These are phyloP conservation scores for Narcine bancroftii DNA, from an alignment of 2,113 vertebrate genomes.

Conservation along the genomic window DNA sequence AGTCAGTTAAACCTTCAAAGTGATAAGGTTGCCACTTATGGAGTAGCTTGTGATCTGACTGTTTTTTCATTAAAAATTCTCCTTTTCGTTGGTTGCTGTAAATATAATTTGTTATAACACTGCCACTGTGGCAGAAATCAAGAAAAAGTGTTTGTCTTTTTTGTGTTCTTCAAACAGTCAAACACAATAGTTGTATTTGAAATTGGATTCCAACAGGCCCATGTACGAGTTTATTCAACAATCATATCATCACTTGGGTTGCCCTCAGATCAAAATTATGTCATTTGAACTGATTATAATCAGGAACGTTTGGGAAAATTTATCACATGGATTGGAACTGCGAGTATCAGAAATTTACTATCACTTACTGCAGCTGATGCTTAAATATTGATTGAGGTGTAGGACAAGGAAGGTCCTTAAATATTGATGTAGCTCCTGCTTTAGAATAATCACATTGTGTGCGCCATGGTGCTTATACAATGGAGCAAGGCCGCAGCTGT, in stretches of 20 bases:
- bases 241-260: background rate
- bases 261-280: background rate
- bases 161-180: background rate
- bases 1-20: background rate
- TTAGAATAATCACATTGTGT: background rate
- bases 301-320: background rate
- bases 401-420: background rate
- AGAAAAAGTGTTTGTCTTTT: background rate
- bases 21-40: background rate
- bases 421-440: background rate
- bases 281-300: background rate
- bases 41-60: background rate
- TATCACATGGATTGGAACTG: background rate
- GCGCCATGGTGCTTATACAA: background rate
- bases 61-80: background rate
- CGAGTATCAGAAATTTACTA: background rate
- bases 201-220: background rate
- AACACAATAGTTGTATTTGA: background rate
- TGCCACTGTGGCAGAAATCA: background rate
- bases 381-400: background rate
- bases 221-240: background rate
- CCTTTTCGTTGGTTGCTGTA: too few relatives aligned
- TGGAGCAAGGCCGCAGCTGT: background rate
- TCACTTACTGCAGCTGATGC: background rate
- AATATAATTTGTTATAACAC: background rate